Percentiles rank a stretch among this genome's conserved stretches.
Evolutionary conservation across 2,113 vertebrate genomes (phyloP).

Genomic region (Sclerurus mexicanus): DNA sequence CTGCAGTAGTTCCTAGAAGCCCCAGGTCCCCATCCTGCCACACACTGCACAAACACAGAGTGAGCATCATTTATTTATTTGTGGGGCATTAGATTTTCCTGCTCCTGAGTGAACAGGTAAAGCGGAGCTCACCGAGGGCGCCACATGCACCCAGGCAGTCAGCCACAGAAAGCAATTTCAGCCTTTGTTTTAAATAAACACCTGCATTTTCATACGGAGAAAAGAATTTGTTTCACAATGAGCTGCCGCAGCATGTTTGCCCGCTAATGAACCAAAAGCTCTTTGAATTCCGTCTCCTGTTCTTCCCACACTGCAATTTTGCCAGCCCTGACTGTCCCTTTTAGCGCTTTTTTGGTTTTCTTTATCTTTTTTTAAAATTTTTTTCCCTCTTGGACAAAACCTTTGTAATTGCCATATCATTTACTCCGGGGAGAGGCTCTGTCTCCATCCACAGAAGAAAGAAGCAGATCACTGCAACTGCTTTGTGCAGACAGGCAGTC

Average conservation of each 20-base stretch:
- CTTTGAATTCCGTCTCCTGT: conserved; percentile 23
- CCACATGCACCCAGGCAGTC: not conserved
- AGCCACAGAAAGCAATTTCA: conserved; percentile 35
- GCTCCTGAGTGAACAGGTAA: not conserved
- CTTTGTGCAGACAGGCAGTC: not conserved
- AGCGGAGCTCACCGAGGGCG: not conserved
- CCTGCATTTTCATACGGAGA: conserved; percentile 39
- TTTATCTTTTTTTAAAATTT: not conserved
- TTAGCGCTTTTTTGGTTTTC: not conserved
- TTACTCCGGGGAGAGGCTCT: not conserved
- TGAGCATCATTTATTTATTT: not conserved
- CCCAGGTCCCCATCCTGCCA: not conserved
- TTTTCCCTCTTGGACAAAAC: not conserved
- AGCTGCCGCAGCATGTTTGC: conserved; percentile 47
- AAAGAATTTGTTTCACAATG: conserved; percentile 45
- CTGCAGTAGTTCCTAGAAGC: not conserved
- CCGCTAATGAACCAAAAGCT: conserved; percentile 29
- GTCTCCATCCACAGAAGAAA: not conserved
- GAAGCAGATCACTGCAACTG: fast-evolving
- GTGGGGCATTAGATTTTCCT: not conserved
- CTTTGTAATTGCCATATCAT: not conserved
- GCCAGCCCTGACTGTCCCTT: not conserved
- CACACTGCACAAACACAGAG: not conserved
- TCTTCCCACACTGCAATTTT: conserved; percentile 19
- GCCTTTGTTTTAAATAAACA: conserved; percentile 40